A percentile compares a stretch with the other conserved stretches of the same genome.
phyloP scores from a whole-genome alignment of 2,797 vertebrate genomes.

The Bovichtus variegatus region DNA sequence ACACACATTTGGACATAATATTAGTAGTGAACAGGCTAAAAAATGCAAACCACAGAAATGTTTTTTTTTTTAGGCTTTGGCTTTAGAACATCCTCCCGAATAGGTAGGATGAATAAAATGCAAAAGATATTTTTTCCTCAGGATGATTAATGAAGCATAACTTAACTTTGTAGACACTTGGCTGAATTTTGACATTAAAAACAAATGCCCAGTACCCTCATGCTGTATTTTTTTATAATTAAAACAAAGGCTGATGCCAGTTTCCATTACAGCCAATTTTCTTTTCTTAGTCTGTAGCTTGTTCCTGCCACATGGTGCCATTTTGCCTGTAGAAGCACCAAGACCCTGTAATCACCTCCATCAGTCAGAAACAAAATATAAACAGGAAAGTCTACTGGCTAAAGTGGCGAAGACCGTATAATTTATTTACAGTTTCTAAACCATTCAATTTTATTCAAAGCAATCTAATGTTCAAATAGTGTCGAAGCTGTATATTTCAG shows the following conservation, averaged over 20 bases:
- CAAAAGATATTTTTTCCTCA: constrained; percentile 16
- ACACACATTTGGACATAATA: background rate
- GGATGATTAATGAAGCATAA: constrained; percentile 53
- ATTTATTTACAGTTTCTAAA: constrained; percentile 36
- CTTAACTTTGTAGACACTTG: constrained; percentile 45
- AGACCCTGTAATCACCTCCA: constrained; percentile 60
- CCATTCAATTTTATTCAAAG: constrained; percentile 32
- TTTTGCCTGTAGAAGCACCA: constrained; percentile 36
- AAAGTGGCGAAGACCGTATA: no score
- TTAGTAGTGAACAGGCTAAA: constrained; percentile 26
- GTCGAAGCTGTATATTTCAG: constrained; percentile 21
- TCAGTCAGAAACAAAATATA: constrained; percentile 57
- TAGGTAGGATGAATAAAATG: constrained; percentile 13
- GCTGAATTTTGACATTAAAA: constrained; percentile 51
- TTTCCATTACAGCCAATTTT: constrained; percentile 31
- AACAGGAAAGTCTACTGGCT: no score
- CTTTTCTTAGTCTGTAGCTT: constrained; percentile 54
- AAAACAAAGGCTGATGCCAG: constrained; percentile 43
- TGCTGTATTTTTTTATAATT: constrained; percentile 62
- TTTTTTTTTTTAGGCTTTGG: constrained; percentile 11
- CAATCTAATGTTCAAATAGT: constrained; percentile 29
- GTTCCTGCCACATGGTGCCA: constrained; percentile 56
- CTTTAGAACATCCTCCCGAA: constrained; percentile 21
- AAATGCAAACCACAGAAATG: constrained; percentile 20
- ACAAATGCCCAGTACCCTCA: constrained; percentile 46